phyloP scores from a whole-genome alignment of 1,140 invertebrate genomes.

The Danaus melanippus region DNA sequence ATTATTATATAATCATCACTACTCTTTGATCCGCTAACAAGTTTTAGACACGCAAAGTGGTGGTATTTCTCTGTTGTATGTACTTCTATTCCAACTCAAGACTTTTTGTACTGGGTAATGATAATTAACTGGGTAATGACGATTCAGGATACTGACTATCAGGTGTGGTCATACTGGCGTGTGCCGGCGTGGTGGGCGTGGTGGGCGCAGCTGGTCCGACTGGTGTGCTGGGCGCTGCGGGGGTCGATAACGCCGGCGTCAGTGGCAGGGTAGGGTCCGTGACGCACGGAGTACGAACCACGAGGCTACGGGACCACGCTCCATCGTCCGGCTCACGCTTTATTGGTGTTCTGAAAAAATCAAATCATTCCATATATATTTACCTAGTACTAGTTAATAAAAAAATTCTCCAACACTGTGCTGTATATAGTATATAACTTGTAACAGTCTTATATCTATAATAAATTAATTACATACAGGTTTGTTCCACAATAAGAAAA shows the following conservation, averaged over 20 bases:
- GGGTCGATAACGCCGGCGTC: constrained; percentile 24
- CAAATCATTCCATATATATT: neutral
- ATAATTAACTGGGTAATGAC: too few species aligned
- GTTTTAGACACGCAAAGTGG: too few species aligned
- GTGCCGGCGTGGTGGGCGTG: constrained; percentile 26
- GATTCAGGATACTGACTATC: constrained; percentile 39
- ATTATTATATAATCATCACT: too few species aligned
- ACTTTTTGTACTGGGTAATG: too few species aligned
- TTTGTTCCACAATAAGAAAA: too few species aligned
- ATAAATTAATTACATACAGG: too few species aligned
- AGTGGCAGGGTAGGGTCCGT: constrained; percentile 59
- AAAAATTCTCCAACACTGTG: neutral
- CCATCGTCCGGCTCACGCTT: constrained; percentile 44
- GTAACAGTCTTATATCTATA: too few species aligned
- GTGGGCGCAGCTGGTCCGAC: constrained; percentile 19
- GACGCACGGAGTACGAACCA: constrained; percentile 61
- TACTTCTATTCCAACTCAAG: too few species aligned
- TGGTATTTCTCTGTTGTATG: too few species aligned
- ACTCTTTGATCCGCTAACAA: too few species aligned
- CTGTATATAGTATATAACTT: too few species aligned
- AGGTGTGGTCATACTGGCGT: constrained; percentile 29
- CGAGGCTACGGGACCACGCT: constrained; percentile 41
- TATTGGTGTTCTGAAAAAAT: constrained; percentile 41
- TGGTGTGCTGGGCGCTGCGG: constrained; percentile 23
- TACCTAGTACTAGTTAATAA: neutral